Conservation (phyloP, 2,113 vertebrate genomes). For the Tachuris rubrigastra region DNA sequence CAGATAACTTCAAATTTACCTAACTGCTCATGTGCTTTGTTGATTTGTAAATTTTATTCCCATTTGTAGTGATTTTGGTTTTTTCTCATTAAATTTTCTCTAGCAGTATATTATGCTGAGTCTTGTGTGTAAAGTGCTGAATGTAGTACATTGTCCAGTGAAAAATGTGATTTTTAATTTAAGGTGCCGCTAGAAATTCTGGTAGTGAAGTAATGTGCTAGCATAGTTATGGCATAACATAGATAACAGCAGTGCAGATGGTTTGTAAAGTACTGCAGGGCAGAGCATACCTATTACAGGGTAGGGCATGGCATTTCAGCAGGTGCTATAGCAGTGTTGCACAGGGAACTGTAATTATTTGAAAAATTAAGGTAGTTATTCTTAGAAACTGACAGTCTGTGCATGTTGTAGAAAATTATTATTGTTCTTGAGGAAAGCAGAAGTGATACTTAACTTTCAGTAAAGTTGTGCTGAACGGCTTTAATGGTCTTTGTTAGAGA, state of each 20-base stretch:
- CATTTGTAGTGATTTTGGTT: not conserved
- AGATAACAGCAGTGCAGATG: not conserved
- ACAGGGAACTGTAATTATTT: not conserved
- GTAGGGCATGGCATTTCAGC: not conserved
- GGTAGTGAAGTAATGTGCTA: not conserved
- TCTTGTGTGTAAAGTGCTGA: not conserved
- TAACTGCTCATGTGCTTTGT: not conserved
- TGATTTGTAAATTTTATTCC: not conserved
- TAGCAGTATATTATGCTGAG: not conserved
- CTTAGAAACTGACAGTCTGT: not conserved
- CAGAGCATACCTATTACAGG: not conserved
- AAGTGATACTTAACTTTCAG: constrained; percentile 32
- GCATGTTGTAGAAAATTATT: not conserved
- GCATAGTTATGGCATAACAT: not conserved
- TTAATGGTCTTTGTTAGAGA: not conserved
- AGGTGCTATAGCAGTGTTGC: not conserved
- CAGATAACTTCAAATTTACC: not conserved
- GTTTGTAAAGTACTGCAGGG: not conserved
- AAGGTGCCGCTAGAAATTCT: not conserved
- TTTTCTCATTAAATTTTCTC: not conserved
- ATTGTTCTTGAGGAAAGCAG: constrained; percentile 22
- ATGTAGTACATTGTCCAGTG: not conserved
- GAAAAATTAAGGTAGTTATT: not conserved
- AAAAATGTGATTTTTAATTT: not conserved
- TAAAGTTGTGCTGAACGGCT: not conserved